Evolutionary conservation across 2,797 vertebrate species (phyloP), one percentile per base, ranked within the genome.

Genomic region (Synaphobranchus kaupii): DNA sequence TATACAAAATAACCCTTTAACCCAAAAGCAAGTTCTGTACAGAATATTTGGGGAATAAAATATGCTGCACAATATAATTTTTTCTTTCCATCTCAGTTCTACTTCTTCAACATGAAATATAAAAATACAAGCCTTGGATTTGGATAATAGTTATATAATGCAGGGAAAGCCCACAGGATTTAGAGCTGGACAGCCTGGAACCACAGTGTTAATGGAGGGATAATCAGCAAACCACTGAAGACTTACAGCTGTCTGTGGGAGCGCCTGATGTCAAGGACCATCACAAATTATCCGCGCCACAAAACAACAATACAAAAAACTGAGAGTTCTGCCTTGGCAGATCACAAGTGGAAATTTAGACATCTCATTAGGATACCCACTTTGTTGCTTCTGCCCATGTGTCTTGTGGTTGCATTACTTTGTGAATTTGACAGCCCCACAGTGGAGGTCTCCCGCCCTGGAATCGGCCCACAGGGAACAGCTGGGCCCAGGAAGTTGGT

Each of bases 211-310:
- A 86, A 86, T 82, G 56, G 78, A 13, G n/a, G 10, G 1, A 44
- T 85, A 84, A 5, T 9, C 80, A 80, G 81, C 1, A 4, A 60
- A 44, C 58, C 10, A 63, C 28, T 85, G 86, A 89, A 31, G 60
- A 84, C 39, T 52, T 85, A 78, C 88, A 91, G 71, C 84, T 90
- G 89, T 89, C 25, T 31, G 50, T 22, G 28, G 85, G 58, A 12
- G 39, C n/a, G 15, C 7, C 39, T 82, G 54, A 82, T 8, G 58
- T 81, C 78, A 50, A 76, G 82, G 17, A 28, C 28, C 28, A 39
- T 31, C 44, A 50, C 78, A 83, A 34, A 25, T 48, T 39, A 48
- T 17, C 2, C n/a, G 28, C 34, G 50, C 17, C 47, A 39, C 6
- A 20, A 20, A 81, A 15, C 15, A 20, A 48, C 6, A 48, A 22